Base-by-base conservation (phyloP, 2,113 vertebrate genomes). In the Elanus axillaris region DNA sequence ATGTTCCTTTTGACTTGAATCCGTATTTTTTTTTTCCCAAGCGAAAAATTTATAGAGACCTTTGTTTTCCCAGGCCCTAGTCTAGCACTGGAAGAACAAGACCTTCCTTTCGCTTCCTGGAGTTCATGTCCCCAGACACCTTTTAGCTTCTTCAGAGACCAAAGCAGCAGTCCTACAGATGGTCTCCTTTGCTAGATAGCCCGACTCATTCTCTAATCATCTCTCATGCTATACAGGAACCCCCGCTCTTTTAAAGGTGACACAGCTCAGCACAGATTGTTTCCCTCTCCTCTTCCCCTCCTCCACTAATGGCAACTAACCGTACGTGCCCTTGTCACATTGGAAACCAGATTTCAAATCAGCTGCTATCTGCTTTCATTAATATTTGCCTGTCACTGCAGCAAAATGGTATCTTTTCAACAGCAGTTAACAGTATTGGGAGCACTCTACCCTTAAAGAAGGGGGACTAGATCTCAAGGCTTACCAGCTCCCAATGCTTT, bases 181-280 rank as follows among this genome's bases (percentile, higher is more conserved):
- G 94, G 84, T 60, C 56, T 86, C 76, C 66, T 56, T 53, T 5
- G 1, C 91, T 2, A 36, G 85, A 76, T 4, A 82, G 88, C 78
- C 93, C 93, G 8, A 42, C 79, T 95, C 93, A 86, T 50, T 29
- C 72, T 59, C 59, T 38, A 69, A 66, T 91, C 93, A 91, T 69
- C 25, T 42, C 78, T 36, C 25, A 2, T 32, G 88, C 88, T 36
- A 47, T 3, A 55, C 58, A 73, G 86, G 86, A 95, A 10, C 93
- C 93, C 91, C 82, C 78, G 2, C 29, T 50, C 85, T 92, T 64
- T 53, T 64, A 43, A 69, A 92, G 92, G 94, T 90, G 92, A 92
- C 94, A 83, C 71, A 94, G 86, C 94, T 69, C 63, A 42, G 94
- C 89, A 96, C 88, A 96, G 93, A 95, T 69, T 95, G 96, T 86